Evolutionary conservation across 2,797 vertebrate species (phyloP).

Genomic region (Chromis chromis): DNA sequence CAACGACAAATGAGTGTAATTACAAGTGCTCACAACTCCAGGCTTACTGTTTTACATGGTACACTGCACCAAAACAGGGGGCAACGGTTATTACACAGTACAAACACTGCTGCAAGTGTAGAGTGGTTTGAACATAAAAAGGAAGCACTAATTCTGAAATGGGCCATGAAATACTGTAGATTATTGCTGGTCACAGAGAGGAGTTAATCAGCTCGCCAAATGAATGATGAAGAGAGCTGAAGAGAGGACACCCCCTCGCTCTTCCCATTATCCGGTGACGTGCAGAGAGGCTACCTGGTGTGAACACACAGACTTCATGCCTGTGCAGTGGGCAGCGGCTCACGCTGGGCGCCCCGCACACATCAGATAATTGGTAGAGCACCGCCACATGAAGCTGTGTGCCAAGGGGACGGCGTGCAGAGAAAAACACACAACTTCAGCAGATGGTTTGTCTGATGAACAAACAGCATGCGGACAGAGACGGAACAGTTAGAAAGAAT

Average conservation of each 20-base stretch:
- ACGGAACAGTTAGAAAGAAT: conserved; percentile 42
- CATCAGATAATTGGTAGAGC: conserved; percentile 82
- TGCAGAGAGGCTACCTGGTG: conserved; percentile 76
- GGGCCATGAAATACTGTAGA: conserved; percentile 79
- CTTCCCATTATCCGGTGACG: conserved; percentile 66
- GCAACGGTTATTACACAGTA: conserved; percentile 44
- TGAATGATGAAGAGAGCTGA: conserved; percentile 70
- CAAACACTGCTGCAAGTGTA: conserved; percentile 59
- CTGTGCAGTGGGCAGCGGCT: conserved; percentile 71
- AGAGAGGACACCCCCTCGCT: conserved; percentile 60
- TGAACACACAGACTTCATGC: conserved; percentile 72
- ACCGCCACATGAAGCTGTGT: conserved; percentile 62
- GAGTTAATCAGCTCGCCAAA: conserved; percentile 76
- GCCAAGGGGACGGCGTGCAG: conserved; percentile 69
- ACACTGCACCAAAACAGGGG: conserved; percentile 64
- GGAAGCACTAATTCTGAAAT: conserved; percentile 76
- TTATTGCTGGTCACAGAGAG: conserved; percentile 71
- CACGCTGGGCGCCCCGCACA: conserved; percentile 72
- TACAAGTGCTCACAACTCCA: conserved; percentile 50
- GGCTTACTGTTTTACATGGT: conserved; percentile 67
- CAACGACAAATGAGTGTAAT: conserved; percentile 58
- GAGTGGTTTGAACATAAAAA: conserved; percentile 63
- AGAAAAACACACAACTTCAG: conserved; percentile 79
- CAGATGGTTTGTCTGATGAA: conserved; percentile 85
- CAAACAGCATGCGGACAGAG: conserved; percentile 79